Evolutionary conservation across 2,797 vertebrate genomes (phyloP).

Genomic region (Columba guinea): DNA sequence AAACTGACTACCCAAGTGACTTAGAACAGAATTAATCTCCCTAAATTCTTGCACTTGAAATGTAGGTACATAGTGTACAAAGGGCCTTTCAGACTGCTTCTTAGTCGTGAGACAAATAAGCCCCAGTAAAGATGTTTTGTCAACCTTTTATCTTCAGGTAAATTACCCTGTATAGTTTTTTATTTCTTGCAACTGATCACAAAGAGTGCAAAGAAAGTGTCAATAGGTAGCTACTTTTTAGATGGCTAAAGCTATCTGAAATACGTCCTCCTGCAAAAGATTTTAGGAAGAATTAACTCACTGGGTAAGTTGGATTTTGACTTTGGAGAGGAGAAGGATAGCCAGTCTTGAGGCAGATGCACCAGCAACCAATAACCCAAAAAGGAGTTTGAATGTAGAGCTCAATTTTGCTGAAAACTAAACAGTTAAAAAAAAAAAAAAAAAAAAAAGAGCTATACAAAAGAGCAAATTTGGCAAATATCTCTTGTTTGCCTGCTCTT

Average conservation of each 20-base stretch:
- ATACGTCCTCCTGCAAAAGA: background rate
- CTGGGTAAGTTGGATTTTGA: background rate
- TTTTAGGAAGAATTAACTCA: background rate
- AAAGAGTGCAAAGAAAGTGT: background rate
- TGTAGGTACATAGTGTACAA: background rate
- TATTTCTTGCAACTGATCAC: background rate
- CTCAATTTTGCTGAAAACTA: background rate
- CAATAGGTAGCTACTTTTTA: background rate
- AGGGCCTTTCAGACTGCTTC: background rate
- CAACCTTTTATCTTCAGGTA: background rate
- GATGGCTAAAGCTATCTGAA: background rate
- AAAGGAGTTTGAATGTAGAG: background rate
- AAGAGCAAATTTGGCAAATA: background rate
- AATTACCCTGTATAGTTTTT: background rate
- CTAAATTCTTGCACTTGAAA: background rate
- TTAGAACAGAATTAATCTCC: background rate
- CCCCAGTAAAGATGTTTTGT: background rate
- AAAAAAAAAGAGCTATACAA: background rate
- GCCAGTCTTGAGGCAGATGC: background rate
- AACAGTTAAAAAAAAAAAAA: background rate
- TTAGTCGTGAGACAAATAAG: background rate
- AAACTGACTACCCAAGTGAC: background rate
- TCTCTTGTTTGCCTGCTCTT: background rate
- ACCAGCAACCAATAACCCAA: background rate
- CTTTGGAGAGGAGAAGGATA: background rate